phyloP scores from a whole-genome alignment of 2,113 vertebrate species.

The Semnopithecus entellus region DNA sequence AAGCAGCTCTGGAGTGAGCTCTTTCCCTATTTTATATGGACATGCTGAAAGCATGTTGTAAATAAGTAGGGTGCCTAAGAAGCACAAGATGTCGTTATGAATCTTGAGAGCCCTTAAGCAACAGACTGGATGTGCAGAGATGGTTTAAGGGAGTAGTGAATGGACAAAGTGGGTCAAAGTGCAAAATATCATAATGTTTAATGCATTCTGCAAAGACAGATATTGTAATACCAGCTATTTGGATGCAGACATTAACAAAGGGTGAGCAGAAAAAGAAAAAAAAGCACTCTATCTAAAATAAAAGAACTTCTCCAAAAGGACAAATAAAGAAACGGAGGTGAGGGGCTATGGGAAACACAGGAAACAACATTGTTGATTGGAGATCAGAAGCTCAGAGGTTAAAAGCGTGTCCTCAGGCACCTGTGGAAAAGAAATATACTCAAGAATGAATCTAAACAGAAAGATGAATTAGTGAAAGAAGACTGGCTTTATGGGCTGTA shows the following conservation, averaged over 20 bases:
- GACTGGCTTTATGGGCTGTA: background rate
- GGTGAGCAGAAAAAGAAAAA: background rate
- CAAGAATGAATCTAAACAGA: background rate
- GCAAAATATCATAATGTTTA: slow-evolving; percentile 51
- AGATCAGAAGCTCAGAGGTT: slow-evolving; percentile 20
- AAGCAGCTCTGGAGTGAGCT: slow-evolving; percentile 3
- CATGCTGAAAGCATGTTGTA: slow-evolving; percentile 18
- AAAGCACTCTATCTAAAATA: background rate
- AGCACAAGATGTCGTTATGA: background rate
- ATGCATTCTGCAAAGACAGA: slow-evolving; percentile 35
- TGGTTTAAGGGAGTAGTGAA: background rate
- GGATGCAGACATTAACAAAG: slow-evolving; percentile 12
- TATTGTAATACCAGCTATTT: background rate
- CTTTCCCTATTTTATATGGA: slow-evolving; percentile 33
- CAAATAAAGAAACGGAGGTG: background rate
- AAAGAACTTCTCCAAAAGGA: background rate
- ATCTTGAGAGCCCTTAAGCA: slow-evolving; percentile 53
- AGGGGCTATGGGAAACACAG: background rate
- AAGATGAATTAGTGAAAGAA: slow-evolving; percentile 36
- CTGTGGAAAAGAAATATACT: slow-evolving; percentile 6
- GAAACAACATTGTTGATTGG: background rate
- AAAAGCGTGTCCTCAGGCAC: background rate
- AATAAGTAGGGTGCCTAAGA: slow-evolving; percentile 19
- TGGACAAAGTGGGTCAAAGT: slow-evolving; percentile 18
- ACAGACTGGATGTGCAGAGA: background rate